Evolutionary conservation across 2,113 vertebrate genomes (phyloP).

Genomic region (Alethe castanea): DNA sequence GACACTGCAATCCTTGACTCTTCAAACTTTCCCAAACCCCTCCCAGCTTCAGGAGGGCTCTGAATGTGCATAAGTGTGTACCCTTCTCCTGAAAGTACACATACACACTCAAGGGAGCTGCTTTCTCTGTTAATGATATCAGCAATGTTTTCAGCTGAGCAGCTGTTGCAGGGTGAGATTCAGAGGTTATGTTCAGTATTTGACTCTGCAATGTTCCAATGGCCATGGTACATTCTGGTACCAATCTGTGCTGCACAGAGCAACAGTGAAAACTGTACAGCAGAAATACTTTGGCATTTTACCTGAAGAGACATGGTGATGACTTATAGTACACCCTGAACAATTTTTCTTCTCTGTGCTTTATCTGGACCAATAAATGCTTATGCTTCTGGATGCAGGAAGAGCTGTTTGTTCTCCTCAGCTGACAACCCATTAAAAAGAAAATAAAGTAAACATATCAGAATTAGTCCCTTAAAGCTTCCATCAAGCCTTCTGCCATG

Average conservation of each 20-base stretch:
- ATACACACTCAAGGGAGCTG: not conserved
- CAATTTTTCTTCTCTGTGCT: constrained; percentile 73
- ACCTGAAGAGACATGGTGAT: constrained; percentile 66
- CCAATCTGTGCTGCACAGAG: constrained; percentile 15
- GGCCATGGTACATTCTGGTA: not conserved
- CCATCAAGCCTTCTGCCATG: constrained; percentile 64
- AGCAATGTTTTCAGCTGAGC: not conserved
- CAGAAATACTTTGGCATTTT: constrained; percentile 52
- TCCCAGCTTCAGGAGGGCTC: not conserved
- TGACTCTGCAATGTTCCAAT: not conserved
- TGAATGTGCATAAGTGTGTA: not conserved
- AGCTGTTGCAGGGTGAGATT: not conserved
- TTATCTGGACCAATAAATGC: constrained; percentile 75
- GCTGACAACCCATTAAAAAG: constrained; percentile 75
- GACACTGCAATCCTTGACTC: not conserved
- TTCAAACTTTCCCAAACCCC: not conserved
- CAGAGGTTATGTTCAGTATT: not conserved
- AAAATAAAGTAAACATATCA: constrained; percentile 75
- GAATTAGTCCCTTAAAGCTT: constrained; percentile 68
- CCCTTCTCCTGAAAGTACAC: not conserved
- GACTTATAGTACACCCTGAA: constrained; percentile 58
- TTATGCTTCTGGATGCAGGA: constrained; percentile 72
- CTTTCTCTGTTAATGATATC: not conserved
- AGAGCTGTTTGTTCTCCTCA: constrained; percentile 74
- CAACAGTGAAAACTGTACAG: constrained; percentile 18